Base-by-base conservation (phyloP, 2,797 vertebrate genomes). In the Platyrinchus mystaceus region DNA sequence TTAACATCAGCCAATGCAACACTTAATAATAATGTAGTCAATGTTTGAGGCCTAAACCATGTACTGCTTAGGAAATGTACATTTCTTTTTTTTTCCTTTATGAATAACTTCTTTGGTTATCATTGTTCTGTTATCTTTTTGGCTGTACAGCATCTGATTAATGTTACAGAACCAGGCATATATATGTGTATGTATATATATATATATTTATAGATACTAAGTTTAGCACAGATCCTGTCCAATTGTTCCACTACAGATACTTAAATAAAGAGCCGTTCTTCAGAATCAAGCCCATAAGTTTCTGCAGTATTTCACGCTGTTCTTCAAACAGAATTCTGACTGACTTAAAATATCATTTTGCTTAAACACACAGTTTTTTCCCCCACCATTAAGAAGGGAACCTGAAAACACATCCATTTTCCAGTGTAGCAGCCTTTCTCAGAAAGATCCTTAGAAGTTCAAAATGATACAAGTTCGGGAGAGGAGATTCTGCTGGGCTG, bases 101-200 rank as follows among this genome's bases (percentile, higher is more conserved):
- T 34, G 60, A 96, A 22, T 84, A 96, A 95, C 95, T 93, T 98
- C 97, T 98, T 98, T 98, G 97, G 97, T 98, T 96, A 92, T 93
- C 24, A 7, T 94, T 93, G 30, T 73, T 96, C 66, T 86, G 6
- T 23, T 73, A 69, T 80, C 76, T 50, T 90, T 79, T 88, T 94
- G 93, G 83, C 84, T 68, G 87, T 74, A 87, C 93, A 94, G 89
- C 94, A 96, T 93, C 95, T 52, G 8, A 74, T 85, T 89, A 73
- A 92, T 43, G 36, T 94, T 93, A 94, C 83, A 89, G 90, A 96
- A 74, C 86, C 89, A 86, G 90, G 92, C 85, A 75, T 84, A 85
- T 55, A 36, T 69, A 59, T 28, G 17, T 27, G 2, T 30, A 8
- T 41, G 20, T 50, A 11, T 41, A 4, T 62, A 27, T 66, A 49